A percentile compares a stretch with the other conserved stretches of the same genome.
Evolutionary conservation across 2,113 vertebrate species (phyloP).

Genomic region (Chionodraco myersi): DNA sequence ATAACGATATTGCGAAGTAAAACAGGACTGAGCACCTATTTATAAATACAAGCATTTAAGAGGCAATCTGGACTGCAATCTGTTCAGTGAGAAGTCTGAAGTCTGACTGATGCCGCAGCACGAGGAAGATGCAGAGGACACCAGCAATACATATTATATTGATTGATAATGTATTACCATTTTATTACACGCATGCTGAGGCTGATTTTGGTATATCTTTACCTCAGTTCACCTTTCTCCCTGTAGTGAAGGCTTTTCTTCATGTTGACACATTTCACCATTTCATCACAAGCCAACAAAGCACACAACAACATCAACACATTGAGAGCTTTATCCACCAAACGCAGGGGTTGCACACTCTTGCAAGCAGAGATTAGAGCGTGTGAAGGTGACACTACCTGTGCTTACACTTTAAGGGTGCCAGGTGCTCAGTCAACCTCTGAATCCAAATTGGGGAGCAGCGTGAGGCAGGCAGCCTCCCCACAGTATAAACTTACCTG

Average conservation of each 20-base stretch:
- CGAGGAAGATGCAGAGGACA: slow-evolving; percentile 20
- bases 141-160: slow-evolving; percentile 30
- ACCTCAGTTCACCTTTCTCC: background rate
- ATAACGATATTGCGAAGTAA: slow-evolving; percentile 59
- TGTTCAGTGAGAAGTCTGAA: slow-evolving; percentile 68
- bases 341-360: slow-evolving; percentile 15
- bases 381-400: slow-evolving; percentile 82
- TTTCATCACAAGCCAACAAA: background rate
- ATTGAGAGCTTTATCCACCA: slow-evolving; percentile 19
- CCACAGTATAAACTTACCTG: slow-evolving; percentile 70
- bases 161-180: slow-evolving; percentile 29
- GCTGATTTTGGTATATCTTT: background rate
- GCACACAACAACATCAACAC: slow-evolving; percentile 41
- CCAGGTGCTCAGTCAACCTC: slow-evolving; percentile 67
- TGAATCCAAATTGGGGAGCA: slow-evolving; percentile 64
- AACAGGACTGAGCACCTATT: slow-evolving; percentile 65
- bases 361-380: slow-evolving; percentile 61
- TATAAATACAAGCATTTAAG: slow-evolving; percentile 73
- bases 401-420: slow-evolving; percentile 75
- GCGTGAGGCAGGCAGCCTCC: slow-evolving; percentile 44
- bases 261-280: slow-evolving; percentile 3
- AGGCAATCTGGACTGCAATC: slow-evolving; percentile 81
- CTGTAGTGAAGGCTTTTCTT: slow-evolving; percentile 2
- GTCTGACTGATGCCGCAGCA: slow-evolving; percentile 41
- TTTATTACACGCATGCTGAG: background rate